These are phyloP conservation scores for Gymnocephalus cernua DNA, from an alignment of 2,113 vertebrate genomes.

Conservation along the genomic window DNA sequence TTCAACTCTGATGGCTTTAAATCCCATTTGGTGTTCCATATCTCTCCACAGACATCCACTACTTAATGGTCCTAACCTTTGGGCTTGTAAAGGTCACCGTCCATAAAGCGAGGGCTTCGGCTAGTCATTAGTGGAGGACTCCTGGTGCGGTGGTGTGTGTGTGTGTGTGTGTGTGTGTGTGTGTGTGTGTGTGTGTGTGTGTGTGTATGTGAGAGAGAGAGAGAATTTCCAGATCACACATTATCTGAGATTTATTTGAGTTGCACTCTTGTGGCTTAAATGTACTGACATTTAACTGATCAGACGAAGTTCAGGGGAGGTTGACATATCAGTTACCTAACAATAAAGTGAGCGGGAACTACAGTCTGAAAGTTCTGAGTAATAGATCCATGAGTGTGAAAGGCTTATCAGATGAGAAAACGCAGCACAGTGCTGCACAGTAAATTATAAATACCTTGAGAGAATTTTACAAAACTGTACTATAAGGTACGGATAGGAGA, in stretches of 20 bases:
- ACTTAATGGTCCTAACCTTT: slow-evolving; percentile 70
- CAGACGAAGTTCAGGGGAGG: background rate
- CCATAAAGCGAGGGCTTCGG: slow-evolving; percentile 41
- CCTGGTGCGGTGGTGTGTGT: slow-evolving; percentile 6
- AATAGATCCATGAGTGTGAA: background rate
- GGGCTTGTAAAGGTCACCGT: slow-evolving; percentile 64
- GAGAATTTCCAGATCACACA: background rate
- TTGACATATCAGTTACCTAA: background rate
- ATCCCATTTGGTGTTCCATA: background rate
- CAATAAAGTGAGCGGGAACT: background rate
- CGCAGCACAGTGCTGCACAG: background rate
- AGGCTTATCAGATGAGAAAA: background rate
- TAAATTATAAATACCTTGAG: background rate
- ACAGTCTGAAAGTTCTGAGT: too few species aligned
- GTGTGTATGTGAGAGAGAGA: too few species aligned
- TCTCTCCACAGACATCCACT: slow-evolving; percentile 15
- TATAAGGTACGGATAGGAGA: too few species aligned
- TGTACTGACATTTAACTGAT: slow-evolving; percentile 19
- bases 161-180: slow-evolving; percentile 5
- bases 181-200: background rate
- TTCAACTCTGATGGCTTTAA: background rate
- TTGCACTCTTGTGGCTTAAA: slow-evolving; percentile 6
- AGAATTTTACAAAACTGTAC: background rate
- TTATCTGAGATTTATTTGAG: background rate
- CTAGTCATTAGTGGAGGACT: slow-evolving; percentile 54